Percentiles rank a stretch among this genome's conserved stretches.
Conservation (phyloP, 2,888 invertebrate species). For the Acanthosoma haemorrhoidale region DNA sequence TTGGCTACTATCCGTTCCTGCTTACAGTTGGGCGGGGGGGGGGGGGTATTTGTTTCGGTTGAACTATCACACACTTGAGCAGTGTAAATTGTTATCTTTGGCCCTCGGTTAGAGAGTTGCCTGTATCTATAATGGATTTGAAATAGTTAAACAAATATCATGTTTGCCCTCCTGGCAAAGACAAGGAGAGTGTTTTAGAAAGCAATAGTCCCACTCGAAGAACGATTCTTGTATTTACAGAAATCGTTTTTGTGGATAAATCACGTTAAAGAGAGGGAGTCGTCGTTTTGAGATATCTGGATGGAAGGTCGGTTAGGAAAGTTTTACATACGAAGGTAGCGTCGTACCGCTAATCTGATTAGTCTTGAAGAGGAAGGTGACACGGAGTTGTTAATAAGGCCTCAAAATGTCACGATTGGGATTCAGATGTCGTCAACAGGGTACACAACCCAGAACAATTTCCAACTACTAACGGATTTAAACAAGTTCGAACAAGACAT, state of each 20-base stretch:
- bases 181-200: no score
- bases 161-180: not conserved
- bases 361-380: not conserved
- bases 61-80: not conserved
- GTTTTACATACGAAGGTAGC: not conserved
- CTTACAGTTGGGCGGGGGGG: not conserved
- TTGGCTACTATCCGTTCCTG: no score
- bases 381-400: not conserved
- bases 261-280: no score
- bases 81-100: conserved; percentile 1
- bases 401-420: not conserved
- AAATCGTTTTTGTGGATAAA: no score
- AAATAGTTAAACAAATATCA: conserved; percentile 5
- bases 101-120: conserved; percentile 6
- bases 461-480: no score
- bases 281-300: no score
- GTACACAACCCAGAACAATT: no score
- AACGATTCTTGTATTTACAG: no score
- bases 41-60: not conserved
- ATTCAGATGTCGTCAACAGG: no score
- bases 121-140: conserved; percentile 8
- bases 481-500: no score
- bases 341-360: not conserved
- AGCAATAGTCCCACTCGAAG: no score
- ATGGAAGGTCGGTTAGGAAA: not conserved